These are phyloP conservation scores for Drosophila sturtevanti DNA, from an alignment of 1,140 invertebrate genomes.

Conservation along the genomic window DNA sequence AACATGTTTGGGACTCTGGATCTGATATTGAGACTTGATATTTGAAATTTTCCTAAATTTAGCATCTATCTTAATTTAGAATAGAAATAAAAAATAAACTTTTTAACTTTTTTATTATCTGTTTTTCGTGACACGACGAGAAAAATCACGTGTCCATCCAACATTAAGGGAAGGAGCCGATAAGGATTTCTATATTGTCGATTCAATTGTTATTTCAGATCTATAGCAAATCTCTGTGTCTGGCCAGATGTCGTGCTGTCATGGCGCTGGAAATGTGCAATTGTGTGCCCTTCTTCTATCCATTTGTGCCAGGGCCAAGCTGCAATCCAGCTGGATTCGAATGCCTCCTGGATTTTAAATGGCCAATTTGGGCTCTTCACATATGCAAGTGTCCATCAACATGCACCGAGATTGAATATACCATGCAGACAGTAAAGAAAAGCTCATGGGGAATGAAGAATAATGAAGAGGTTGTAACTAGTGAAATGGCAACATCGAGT, in stretches of 20 bases:
- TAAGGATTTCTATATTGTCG: not conserved
- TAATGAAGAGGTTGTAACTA: slow-evolving; percentile 49
- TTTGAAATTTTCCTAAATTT: no score
- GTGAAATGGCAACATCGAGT: slow-evolving; percentile 71
- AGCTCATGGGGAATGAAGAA: slow-evolving; percentile 74
- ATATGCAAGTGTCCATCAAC: slow-evolving; percentile 80
- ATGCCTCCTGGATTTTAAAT: slow-evolving; percentile 77
- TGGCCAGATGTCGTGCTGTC: slow-evolving; percentile 73
- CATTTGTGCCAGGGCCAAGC: slow-evolving; percentile 67
- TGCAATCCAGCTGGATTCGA: slow-evolving; percentile 79
- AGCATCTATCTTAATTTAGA: no score
- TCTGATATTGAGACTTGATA: no score
- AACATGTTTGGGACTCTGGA: no score
- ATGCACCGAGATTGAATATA: slow-evolving; percentile 78
- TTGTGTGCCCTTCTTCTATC: slow-evolving; percentile 80
- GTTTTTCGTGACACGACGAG: no score
- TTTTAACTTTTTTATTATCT: no score
- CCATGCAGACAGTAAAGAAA: slow-evolving; percentile 75
- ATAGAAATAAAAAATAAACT: no score
- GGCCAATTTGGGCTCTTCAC: slow-evolving; percentile 80
- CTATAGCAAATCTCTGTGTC: slow-evolving; percentile 75
- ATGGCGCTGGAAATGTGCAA: slow-evolving; percentile 82
- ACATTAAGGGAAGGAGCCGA: not conserved
- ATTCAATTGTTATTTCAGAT: slow-evolving; percentile 39
- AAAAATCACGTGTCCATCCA: no score